Base-by-base conservation (phyloP, 2,888 invertebrate genomes). In the Strigamia maritima region DNA sequence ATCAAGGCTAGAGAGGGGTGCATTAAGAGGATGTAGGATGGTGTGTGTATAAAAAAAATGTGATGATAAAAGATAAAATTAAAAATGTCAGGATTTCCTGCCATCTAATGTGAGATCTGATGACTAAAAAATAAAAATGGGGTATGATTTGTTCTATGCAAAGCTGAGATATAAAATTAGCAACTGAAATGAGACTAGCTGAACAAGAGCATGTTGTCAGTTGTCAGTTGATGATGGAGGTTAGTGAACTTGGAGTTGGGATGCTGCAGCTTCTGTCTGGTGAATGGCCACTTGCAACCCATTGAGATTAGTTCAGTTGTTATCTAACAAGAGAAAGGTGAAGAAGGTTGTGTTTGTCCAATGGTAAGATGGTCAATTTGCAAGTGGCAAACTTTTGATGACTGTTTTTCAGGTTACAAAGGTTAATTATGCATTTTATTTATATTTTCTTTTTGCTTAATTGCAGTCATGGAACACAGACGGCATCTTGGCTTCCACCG, bases 401-500 rank as follows among this genome's bases (percentile, higher is more conserved):
- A n/a, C n/a, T n/a, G n/a, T n/a, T n/a, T n/a, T 16, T 49, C 14
- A 14, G 12, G 49, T 14, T 16, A 16, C 12, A 14, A 16, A 14
- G 12, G 16, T 14, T 49, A 14, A 16, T 16, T 49, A 16, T 49
- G 12, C 49, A 44, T 65, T 1, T 77, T 40, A 35, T 38, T 77
- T 16, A 22, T 31, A 31, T 49, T 26, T 60, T n/a, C 12, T 78
- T 14, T 65, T 28, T 31, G 16, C 3, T 76, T 40, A 2, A 81
- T 90, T 91, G 38, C 89, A 95, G 95, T 86, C 94, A 94, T 87
- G 89, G 92, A 84, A 93, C 92, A 26, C 90, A 92, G 83, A 92
- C 93, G 0, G 92, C 94, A 0, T 92, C 93, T 83, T 96, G 95
- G 95, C 87, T 95, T 82, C 96, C 96, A 0, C 95, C 95, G 2